Evolutionary conservation across 2,113 vertebrate species (phyloP), one percentile per base, ranked within the genome.

Genomic region (Shinisaurus crocodilurus): DNA sequence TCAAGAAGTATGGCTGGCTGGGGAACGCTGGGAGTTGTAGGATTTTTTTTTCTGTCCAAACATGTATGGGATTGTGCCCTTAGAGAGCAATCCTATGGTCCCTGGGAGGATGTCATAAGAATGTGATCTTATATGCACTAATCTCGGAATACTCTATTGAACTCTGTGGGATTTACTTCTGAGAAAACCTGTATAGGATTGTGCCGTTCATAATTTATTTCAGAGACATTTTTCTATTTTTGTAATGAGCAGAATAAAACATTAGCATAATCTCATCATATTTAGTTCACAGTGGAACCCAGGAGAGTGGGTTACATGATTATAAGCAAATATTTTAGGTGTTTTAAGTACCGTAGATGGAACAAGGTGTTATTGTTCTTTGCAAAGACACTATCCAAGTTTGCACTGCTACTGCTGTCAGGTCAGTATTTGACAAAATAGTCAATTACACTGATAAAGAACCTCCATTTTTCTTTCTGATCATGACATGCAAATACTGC

Each of bases 291-390:
- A 77, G 60, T 60, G 69, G 29, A 45, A 23, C 3, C 87, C 45
- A 37, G 34, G 12, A 70, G 9, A 3, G 57, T 81, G 65, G 80
- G 40, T 90, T 40, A 82, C 69, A 70, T 82, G 37, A 69, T 54
- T 89, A 72, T 75, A 90, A 91, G 67, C 12, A 76, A 90, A 94
- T 69, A 29, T 85, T 69, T 54, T 48, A 54, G 45, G 37, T 9
- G 23, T 57, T 74, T 93, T 92, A 93, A 92, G 77, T n/a, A n/a
- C n/a, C n/a, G n/a, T 34, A 90, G 63, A 92, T 80, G 18, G 82
- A 79, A 88, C 80, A 93, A 84, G 63, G 50, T 75, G 0, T 37
- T 86, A 70, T 18, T 85, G 43, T 92, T 93, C 85, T 90, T 54
- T 57, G 88, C 69, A 72, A 92, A 87, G 69, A 76, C 57, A 77